Evolutionary conservation across 2,888 invertebrate species (phyloP), one percentile per base, ranked within the genome.

Genomic region (Clivina fossor): DNA sequence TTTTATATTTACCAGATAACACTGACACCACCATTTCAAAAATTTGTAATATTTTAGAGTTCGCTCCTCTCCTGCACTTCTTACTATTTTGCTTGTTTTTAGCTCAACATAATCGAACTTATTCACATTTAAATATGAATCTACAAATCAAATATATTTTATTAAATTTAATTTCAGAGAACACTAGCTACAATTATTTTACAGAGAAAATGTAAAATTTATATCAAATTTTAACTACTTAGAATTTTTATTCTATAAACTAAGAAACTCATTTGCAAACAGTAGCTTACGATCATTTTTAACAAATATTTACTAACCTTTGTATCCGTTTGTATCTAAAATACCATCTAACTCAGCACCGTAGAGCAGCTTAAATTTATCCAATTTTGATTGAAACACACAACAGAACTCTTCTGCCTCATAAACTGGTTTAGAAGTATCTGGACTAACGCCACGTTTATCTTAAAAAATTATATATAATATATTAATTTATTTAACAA

Each of bases 401-500:
- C 55, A 55, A 47, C 38, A 38, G 30, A 55, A 55, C 37, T 55
- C 55, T 40, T 55, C 55, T 9, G 46, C 2, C 24, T 55, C 55
- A 16, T 47, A 32, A 13, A 55, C 55, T 3, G 55, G 55, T 26
- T 20, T 40, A 15, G 38, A 37, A 19, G 40, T 47, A 20, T 55
- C 40, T 20, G 55, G 55, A 7, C 38, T 9, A 2, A n/a, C 30
- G 1, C 40, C 32, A 8, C 26, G 22, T 13, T 47, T 55, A 20
- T 38, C 55, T 55, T 15, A 1, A 37, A 37, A 48, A 15, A 37
- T 24, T 4, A 37, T 37, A n/a, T n/a, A n/a, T n/a, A n/a, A n/a
- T n/a, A n/a, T n/a, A n/a, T n/a, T n/a, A n/a, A n/a, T n/a, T n/a
- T n/a, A n/a, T n/a, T n/a, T n/a, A n/a, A n/a, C n/a, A n/a, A n/a